Percentiles rank a stretch among this genome's conserved stretches.
Evolutionary conservation across 2,888 invertebrate genomes (phyloP).

Genomic region (Caenorhabditis sp.): DNA sequence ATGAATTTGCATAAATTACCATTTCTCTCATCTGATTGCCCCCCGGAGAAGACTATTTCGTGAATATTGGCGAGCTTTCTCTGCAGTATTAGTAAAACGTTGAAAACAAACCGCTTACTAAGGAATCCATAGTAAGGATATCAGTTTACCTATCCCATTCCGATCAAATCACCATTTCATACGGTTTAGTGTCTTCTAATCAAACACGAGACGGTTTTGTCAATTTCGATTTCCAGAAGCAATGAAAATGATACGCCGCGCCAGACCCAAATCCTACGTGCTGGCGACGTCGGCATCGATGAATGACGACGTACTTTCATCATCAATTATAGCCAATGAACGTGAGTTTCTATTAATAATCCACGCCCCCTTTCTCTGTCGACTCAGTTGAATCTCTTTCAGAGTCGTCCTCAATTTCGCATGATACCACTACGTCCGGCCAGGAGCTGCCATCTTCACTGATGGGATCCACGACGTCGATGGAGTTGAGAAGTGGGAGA

Average conservation of each 20-base stretch:
- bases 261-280: slow-evolving; percentile 76
- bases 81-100: neutral
- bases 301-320: slow-evolving; percentile 64
- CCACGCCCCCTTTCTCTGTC: neutral
- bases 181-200: slow-evolving; percentile 21
- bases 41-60: neutral
- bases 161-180: slow-evolving; percentile 9
- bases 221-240: slow-evolving; percentile 60
- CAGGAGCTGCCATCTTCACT: slow-evolving; percentile 53
- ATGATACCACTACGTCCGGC: slow-evolving; percentile 58
- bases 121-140: neutral
- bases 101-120: neutral
- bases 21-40: slow-evolving; percentile 10
- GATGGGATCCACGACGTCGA: slow-evolving; percentile 55
- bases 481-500: slow-evolving; percentile 33
- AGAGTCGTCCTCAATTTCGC: slow-evolving; percentile 63
- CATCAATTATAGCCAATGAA: slow-evolving; percentile 61
- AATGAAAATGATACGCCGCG: slow-evolving; percentile 73
- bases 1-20: slow-evolving; percentile 42
- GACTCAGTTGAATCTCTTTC: neutral
- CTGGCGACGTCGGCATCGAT: slow-evolving; percentile 74
- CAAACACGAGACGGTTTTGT: neutral
- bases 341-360: slow-evolving; percentile 51
- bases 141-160: neutral
- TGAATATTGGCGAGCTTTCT: neutral